Percentiles rank a stretch among this genome's conserved stretches.
These are phyloP conservation scores for Hipposideros larvatus DNA, from an alignment of 2,797 vertebrate genomes.

Conservation along the genomic window DNA sequence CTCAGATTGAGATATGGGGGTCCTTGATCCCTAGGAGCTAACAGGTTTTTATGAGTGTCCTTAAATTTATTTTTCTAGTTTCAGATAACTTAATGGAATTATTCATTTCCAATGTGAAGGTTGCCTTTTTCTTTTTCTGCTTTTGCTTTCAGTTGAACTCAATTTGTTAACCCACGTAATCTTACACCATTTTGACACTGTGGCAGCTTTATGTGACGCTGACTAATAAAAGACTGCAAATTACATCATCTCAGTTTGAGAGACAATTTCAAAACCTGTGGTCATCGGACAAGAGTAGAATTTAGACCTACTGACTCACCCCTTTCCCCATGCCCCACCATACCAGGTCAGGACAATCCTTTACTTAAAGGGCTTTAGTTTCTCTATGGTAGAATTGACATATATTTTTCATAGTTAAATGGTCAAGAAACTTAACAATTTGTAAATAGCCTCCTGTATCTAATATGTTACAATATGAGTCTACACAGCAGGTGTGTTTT, in stretches of 20 bases:
- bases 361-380: not conserved
- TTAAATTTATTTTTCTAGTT: constrained; percentile 28
- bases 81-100: constrained; percentile 2
- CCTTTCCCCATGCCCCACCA: not conserved
- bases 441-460: not conserved
- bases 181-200: not conserved
- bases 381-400: not conserved
- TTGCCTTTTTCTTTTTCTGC: not conserved
- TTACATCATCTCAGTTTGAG: not conserved
- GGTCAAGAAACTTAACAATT: not conserved
- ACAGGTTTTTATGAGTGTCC: not conserved
- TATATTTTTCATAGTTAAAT: not conserved
- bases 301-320: not conserved
- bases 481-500: not conserved
- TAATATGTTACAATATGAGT: not conserved
- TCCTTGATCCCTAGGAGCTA: not conserved
- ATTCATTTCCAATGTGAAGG: not conserved
- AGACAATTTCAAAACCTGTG: not conserved
- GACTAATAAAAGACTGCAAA: not conserved
- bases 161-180: not conserved
- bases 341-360: not conserved
- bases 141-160: not conserved
- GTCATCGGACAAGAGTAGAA: not conserved
- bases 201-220: not conserved
- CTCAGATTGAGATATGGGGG: not conserved